A percentile compares a stretch with the other conserved stretches of the same genome.
phyloP scores from a whole-genome alignment of 2,888 invertebrate genomes.

The Labia minor region DNA sequence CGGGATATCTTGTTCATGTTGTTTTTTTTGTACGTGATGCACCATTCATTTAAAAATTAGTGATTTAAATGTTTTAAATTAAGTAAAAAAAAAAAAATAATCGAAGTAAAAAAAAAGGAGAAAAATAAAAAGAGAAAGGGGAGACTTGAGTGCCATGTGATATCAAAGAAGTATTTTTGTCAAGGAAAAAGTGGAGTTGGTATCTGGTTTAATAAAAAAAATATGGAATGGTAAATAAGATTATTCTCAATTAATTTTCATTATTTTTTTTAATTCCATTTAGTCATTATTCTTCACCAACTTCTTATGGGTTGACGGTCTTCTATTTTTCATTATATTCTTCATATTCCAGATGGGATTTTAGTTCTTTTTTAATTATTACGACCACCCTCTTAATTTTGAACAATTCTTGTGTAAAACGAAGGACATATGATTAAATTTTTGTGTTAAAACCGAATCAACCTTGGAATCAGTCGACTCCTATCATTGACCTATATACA shows the following conservation, averaged over 20 bases:
- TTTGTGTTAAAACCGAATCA: slow-evolving; percentile 3
- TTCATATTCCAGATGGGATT: no score
- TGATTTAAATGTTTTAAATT: not conserved
- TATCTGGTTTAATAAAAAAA: not conserved
- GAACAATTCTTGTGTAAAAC: not conserved
- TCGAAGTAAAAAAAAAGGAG: no score
- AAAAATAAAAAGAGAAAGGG: not conserved
- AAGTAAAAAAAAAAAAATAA: no score
- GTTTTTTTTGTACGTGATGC: no score
- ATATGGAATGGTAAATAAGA: not conserved
- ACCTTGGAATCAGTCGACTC: not conserved
- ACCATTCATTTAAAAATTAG: not conserved
- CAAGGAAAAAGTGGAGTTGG: not conserved
- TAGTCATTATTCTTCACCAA: no score
- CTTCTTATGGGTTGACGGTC: no score
- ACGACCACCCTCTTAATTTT: no score
- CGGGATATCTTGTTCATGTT: no score
- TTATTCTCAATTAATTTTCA: not conserved
- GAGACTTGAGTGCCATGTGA: not conserved
- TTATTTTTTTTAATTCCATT: no score
- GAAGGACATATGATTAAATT: not conserved
- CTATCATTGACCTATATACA: slow-evolving; percentile 13
- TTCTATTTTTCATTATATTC: no score
- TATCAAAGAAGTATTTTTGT: not conserved
- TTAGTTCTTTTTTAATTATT: no score